phyloP scores from a whole-genome alignment of 2,113 vertebrate species.

The Oryzias javanicus region DNA sequence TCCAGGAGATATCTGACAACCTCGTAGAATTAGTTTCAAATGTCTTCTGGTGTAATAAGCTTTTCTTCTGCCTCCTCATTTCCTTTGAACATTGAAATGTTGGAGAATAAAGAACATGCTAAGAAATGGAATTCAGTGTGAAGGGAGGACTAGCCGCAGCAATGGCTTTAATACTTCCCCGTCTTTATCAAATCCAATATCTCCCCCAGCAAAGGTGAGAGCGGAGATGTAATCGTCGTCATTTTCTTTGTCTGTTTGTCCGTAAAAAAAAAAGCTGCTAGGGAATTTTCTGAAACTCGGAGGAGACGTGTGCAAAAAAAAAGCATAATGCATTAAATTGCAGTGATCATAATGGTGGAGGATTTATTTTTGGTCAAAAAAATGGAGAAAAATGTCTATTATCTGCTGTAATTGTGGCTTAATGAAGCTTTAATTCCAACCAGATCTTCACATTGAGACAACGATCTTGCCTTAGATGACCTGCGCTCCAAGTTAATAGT shows the following conservation, averaged over 20 bases:
- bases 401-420: constrained; percentile 20
- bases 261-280: background rate
- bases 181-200: background rate
- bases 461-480: constrained; percentile 26
- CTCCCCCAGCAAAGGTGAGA: background rate
- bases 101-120: background rate
- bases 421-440: constrained; percentile 28
- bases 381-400: background rate
- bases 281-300: background rate
- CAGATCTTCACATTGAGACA: constrained; percentile 42
- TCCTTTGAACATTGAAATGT: constrained; percentile 7
- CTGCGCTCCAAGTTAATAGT: constrained; percentile 48
- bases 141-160: background rate
- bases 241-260: background rate
- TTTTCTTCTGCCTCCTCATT: background rate
- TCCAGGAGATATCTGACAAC: constrained; percentile 9
- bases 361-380: too few relatives aligned
- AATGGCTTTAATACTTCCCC: background rate
- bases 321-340: too few relatives aligned
- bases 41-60: constrained; percentile 4
- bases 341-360: too few relatives aligned
- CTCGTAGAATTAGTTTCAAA: constrained; percentile 9
- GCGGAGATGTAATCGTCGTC: background rate
- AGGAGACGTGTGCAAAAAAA: background rate
- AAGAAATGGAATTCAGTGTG: background rate